These are phyloP conservation scores for Neodiprion virginianus DNA, from an alignment of 1,140 invertebrate species.

Conservation along the genomic window DNA sequence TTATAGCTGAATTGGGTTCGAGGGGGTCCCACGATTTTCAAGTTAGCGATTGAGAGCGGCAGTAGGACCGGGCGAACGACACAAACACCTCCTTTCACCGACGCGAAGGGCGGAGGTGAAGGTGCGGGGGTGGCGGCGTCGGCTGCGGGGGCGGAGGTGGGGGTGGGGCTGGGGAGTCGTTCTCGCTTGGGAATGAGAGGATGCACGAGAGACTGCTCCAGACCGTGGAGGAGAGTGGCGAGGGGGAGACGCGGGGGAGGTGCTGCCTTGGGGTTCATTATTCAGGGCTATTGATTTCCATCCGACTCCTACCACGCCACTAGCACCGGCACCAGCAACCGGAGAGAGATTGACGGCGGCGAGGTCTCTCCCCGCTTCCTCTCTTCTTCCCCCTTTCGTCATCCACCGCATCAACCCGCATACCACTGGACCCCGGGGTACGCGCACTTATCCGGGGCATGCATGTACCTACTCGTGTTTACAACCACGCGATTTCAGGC, in stretches of 20 bases:
- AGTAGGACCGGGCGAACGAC: slow-evolving; percentile 38
- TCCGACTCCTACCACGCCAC: slow-evolving; percentile 51
- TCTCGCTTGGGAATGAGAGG: slow-evolving; percentile 35
- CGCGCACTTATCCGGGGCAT: too few species aligned
- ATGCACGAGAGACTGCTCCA: slow-evolving; percentile 47
- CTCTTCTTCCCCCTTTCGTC: not conserved
- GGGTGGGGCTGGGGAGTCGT: slow-evolving; percentile 29
- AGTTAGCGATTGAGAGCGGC: slow-evolving; percentile 5
- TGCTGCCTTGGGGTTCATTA: slow-evolving; percentile 58
- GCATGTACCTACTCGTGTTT: too few species aligned
- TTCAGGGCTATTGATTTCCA: slow-evolving; percentile 61
- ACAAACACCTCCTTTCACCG: slow-evolving; percentile 45
- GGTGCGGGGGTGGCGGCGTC: slow-evolving; percentile 20
- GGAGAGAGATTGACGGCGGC: slow-evolving; percentile 44
- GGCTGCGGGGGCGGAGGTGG: slow-evolving; percentile 23
- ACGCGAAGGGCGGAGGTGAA: not conserved
- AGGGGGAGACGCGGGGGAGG: slow-evolving; percentile 42
- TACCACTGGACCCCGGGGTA: not conserved
- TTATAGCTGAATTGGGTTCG: slow-evolving; percentile 46
- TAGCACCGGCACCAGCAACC: slow-evolving; percentile 34
- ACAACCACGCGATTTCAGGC: too few species aligned
- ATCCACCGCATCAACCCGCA: not conserved
- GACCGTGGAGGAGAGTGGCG: slow-evolving; percentile 38
- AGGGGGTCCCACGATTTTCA: slow-evolving; percentile 35
- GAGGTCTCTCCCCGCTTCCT: not conserved